Evolutionary conservation across 2,113 vertebrate genomes (phyloP), one percentile per base, ranked within the genome.

Genomic region (Cyphomyrus discorhynchus): DNA sequence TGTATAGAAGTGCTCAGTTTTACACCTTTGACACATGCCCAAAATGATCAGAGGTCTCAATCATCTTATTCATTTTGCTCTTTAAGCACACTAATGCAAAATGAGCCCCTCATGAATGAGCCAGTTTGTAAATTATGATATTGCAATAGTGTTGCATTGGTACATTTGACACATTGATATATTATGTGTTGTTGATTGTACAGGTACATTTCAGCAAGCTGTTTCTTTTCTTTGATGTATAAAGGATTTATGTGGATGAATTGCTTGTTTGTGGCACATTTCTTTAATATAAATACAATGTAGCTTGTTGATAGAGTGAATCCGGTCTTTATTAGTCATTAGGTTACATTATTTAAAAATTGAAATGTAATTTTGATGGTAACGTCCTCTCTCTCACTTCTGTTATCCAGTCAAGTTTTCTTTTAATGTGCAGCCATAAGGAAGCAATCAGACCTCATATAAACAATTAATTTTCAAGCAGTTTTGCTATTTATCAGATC

Each of bases 211-310:
- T 90, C 17, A 86, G 84, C 27, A 66, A 85, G 52, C 53, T 62
- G 50, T 84, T 53, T 50, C 2, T 19, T 11, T 49, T 45, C 77
- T 80, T 52, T 35, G 27, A n/a, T 89, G 88, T 74, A 53, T 27
- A 82, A 49, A 52, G 84, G 42, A 77, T 86, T 89, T 53, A 39
- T 42, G n/a, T 89, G 80, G 24, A 70, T 70, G 56, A 90, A 49
- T 42, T 86, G 47, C 52, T 52, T 83, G 15, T 90, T 47, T 90
- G 83, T 62, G 53, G 82, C 89, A 86, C 56, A 90, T 86, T 86
- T 89, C 46, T 86, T 86, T 89, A 47, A n/a, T 91, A 58, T 49
- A 47, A 82, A 70, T 58, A 21, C 53, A 89, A 53, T 56, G 15
- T 88, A 53, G 82, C 19, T 89, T 86, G 83, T 77, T 49, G 74